Conservation (phyloP, 2,113 vertebrate species). For the Chiloscyllium plagiosum region DNA sequence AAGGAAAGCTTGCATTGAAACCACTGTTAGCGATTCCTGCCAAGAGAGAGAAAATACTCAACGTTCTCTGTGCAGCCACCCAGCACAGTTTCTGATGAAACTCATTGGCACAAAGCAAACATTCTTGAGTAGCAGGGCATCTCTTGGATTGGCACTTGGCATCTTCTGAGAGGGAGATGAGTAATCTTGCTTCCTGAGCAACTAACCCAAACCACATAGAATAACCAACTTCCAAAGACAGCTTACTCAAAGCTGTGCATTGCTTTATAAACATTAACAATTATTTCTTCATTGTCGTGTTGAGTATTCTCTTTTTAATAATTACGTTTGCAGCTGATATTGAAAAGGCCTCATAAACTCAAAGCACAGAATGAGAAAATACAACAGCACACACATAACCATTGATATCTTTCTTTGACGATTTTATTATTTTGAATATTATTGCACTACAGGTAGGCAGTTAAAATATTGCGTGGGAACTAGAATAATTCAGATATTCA, state of each 20-base stretch:
- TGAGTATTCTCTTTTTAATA: not conserved
- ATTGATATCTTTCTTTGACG: not conserved
- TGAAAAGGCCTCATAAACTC: not conserved
- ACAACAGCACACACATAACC: not conserved
- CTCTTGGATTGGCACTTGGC: not conserved
- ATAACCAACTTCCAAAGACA: not conserved
- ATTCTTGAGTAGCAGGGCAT: not conserved
- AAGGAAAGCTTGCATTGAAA: not conserved
- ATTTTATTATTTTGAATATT: not conserved
- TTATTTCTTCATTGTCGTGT: no score
- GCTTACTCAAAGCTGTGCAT: not conserved
- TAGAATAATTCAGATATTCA: slow-evolving; percentile 10
- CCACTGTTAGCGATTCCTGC: not conserved
- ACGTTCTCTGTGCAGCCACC: not conserved
- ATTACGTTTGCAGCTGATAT: not conserved
- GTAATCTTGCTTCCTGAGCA: not conserved
- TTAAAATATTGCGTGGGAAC: not conserved
- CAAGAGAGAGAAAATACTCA: not conserved
- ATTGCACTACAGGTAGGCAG: not conserved
- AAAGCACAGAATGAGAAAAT: not conserved
- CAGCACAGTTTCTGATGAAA: not conserved
- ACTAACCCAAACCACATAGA: no score
- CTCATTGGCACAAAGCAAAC: not conserved
- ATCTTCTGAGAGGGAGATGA: not conserved
- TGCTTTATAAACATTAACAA: not conserved